These are phyloP conservation scores for Chrosomus eos DNA, from an alignment of 2,797 vertebrate species.

Conservation along the genomic window DNA sequence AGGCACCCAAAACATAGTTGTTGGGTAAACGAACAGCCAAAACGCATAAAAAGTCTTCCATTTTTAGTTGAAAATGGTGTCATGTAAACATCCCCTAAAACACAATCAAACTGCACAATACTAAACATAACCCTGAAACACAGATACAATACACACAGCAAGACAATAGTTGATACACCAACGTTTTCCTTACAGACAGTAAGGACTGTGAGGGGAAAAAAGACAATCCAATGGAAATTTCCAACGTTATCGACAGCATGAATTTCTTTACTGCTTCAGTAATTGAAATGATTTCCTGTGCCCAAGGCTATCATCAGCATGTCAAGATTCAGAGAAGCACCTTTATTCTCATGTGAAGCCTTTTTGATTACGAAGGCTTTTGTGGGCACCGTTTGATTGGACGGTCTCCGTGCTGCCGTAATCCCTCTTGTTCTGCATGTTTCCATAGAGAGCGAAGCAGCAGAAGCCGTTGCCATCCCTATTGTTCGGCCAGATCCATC, in stretches of 20 bases:
- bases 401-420: conserved; percentile 62
- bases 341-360: conserved; percentile 57
- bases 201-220: not conserved
- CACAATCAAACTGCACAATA: too few species aligned
- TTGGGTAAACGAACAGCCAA: too few species aligned
- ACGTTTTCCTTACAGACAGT: not conserved
- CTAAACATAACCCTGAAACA: not conserved
- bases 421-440: conserved; percentile 63
- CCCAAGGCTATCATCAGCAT: conserved; percentile 39
- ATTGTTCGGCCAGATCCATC: conserved; percentile 60
- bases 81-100: too few species aligned
- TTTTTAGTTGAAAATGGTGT: too few species aligned
- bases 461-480: conserved; percentile 61
- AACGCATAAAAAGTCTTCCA: too few species aligned
- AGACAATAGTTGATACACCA: not conserved
- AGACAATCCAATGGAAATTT: not conserved
- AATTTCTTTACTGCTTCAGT: not conserved
- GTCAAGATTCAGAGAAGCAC: conserved; percentile 50
- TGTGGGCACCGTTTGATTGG: conserved; percentile 52
- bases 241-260: not conserved
- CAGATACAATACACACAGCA: not conserved
- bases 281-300: conserved; percentile 29
- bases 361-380: conserved; percentile 56
- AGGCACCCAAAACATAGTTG: too few species aligned
- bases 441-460: conserved; percentile 63